These are phyloP conservation scores for Trididemnum miniatum DNA, from an alignment of 23 tunicate genomes.

Conservation along the genomic window DNA sequence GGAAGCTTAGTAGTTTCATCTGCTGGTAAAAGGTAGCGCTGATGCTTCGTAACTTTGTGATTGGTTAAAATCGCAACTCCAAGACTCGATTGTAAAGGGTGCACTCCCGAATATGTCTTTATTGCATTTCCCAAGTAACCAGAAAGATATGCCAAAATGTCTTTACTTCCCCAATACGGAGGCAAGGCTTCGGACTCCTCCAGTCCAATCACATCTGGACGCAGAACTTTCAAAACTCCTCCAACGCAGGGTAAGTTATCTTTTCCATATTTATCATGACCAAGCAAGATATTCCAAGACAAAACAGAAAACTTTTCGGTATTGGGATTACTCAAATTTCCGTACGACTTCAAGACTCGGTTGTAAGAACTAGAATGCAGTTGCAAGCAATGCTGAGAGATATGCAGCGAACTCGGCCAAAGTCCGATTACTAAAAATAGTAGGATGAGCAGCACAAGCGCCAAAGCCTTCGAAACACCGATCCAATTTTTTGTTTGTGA, in stretches of 20 bases:
- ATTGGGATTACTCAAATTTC: not conserved
- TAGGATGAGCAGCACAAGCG: not conserved
- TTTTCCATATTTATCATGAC: slow-evolving; percentile 61
- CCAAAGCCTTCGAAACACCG: not conserved
- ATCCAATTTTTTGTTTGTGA: too few species aligned
- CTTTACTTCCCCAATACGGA: slow-evolving; percentile 85
- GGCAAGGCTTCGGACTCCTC: slow-evolving; percentile 85
- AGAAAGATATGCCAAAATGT: slow-evolving; percentile 46
- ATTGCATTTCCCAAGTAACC: not conserved
- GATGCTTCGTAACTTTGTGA: slow-evolving; percentile 29
- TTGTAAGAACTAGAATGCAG: not conserved
- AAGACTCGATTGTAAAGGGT: slow-evolving; percentile 55
- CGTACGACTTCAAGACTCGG: not conserved
- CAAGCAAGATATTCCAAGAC: slow-evolving; percentile 82
- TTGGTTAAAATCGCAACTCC: slow-evolving; percentile 71
- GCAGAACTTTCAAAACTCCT: not conserved
- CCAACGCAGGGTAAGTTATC: slow-evolving; percentile 58
- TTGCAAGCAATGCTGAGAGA: not conserved
- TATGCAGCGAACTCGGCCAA: not conserved
- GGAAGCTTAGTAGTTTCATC: slow-evolving; percentile 13
- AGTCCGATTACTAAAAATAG: not conserved
- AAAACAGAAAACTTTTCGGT: slow-evolving; percentile 32
- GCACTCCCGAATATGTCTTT: slow-evolving; percentile 16
- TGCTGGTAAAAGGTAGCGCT: slow-evolving; percentile 33
- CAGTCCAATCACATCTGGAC: slow-evolving; percentile 58